Conservation (phyloP, 2,797 vertebrate species). For the Urophycis tenuis region DNA sequence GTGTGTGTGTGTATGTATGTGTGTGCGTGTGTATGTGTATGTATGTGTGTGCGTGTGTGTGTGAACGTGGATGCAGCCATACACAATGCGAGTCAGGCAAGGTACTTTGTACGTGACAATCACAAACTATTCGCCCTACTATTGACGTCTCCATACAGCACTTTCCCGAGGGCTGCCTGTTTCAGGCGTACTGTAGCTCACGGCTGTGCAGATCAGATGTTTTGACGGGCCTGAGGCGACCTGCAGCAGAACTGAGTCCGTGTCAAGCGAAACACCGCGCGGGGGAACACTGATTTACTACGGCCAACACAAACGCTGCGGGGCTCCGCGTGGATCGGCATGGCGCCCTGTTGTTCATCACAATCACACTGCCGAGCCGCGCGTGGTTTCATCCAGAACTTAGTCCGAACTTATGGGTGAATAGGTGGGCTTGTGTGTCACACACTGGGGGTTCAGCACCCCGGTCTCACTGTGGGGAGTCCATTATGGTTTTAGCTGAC, state of each 20-base stretch:
- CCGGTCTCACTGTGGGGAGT: slow-evolving; percentile 19
- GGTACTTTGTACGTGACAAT: slow-evolving; percentile 16
- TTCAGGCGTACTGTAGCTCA: no score
- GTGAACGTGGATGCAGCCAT: slow-evolving; percentile 12
- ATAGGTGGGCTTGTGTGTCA: slow-evolving; percentile 26
- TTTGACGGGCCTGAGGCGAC: no score
- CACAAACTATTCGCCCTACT: slow-evolving; percentile 1
- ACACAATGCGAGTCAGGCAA: slow-evolving; percentile 23
- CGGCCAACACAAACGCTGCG: slow-evolving; percentile 43
- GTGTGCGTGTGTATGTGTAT: slow-evolving; percentile 14
- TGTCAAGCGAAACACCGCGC: slow-evolving; percentile 34
- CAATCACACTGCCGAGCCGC: not conserved
- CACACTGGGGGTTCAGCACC: slow-evolving; percentile 6
- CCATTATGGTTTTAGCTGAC: slow-evolving; percentile 44
- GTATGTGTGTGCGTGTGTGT: slow-evolving; percentile 5
- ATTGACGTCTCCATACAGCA: no score
- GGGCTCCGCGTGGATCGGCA: not conserved
- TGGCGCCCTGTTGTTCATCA: no score
- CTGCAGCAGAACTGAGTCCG: slow-evolving; percentile 46
- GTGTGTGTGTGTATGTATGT: slow-evolving; percentile 18
- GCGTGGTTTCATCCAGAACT: slow-evolving; percentile 10
- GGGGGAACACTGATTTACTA: slow-evolving; percentile 56
- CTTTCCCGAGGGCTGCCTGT: no score
- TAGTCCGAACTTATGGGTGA: slow-evolving; percentile 10
- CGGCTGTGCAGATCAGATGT: no score